These are phyloP conservation scores for Setipinna tenuifilis DNA, from an alignment of 2,797 vertebrate genomes.

Conservation along the genomic window DNA sequence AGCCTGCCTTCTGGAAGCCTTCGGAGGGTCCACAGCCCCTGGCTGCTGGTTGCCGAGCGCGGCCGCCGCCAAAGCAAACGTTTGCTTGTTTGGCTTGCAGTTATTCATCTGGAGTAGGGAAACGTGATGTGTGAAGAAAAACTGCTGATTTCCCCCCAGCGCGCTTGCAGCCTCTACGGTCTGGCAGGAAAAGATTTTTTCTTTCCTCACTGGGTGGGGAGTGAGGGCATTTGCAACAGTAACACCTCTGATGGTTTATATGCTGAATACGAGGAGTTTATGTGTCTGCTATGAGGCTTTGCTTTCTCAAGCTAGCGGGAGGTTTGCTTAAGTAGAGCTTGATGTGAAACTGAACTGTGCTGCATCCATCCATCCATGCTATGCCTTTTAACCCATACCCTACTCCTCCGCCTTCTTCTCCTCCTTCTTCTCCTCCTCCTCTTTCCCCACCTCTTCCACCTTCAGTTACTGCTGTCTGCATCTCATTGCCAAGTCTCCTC, in stretches of 20 bases:
- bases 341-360: not conserved
- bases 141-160: not conserved
- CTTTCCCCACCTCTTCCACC: not conserved
- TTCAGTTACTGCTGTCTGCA: not conserved
- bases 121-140: constrained; percentile 22
- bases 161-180: constrained; percentile 25
- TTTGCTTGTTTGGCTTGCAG: constrained; percentile 42
- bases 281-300: not conserved
- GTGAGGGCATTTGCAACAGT: constrained; percentile 25
- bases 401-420: not conserved
- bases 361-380: not conserved
- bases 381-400: not conserved
- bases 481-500: not conserved
- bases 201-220: constrained; percentile 15
- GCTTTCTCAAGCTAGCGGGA: not conserved
- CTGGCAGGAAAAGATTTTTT: not conserved
- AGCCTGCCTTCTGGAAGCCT: constrained; percentile 39
- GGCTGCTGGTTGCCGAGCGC: constrained; percentile 21
- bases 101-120: constrained; percentile 28
- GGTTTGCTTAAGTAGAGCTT: not conserved
- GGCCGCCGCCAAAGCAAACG: constrained; percentile 48
- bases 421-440: not conserved
- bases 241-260: constrained; percentile 39
- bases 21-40: constrained; percentile 20
- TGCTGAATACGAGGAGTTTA: constrained; percentile 14